Conservation (phyloP, 2,113 vertebrate genomes). For the Rhinoderma darwinii region DNA sequence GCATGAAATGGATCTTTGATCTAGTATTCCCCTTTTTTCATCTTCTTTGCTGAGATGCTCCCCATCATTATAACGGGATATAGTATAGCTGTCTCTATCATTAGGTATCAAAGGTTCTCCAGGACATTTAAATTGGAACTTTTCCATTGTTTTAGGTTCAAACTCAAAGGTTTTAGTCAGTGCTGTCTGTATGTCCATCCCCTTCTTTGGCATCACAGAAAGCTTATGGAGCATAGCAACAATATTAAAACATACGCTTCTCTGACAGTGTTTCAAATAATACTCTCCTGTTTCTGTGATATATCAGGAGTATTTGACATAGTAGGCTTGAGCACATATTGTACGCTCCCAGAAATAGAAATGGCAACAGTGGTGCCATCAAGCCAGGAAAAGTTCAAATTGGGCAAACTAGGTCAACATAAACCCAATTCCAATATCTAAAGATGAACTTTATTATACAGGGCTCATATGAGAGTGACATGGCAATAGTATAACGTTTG, state of each 20-base stretch:
- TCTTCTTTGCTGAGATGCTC: not conserved
- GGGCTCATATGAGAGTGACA: not conserved
- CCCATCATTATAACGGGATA: not conserved
- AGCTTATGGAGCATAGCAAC: constrained; percentile 11
- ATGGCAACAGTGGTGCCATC: not conserved
- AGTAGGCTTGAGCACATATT: not conserved
- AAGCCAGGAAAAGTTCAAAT: not conserved
- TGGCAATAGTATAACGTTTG: not conserved
- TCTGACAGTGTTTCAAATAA: not conserved
- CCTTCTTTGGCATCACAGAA: constrained; percentile 13
- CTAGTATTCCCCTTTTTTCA: not conserved
- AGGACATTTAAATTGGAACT: not conserved
- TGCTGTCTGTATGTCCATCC: not conserved
- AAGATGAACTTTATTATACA: not conserved
- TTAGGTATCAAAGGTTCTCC: not conserved
- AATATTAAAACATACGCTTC: not conserved
- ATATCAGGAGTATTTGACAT: not conserved
- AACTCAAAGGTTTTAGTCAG: too few species aligned
- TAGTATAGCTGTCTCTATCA: not conserved
- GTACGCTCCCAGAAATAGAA: not conserved
- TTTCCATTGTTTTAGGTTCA: not conserved
- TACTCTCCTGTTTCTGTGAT: not conserved
- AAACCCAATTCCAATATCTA: not conserved
- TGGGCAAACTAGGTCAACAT: not conserved
- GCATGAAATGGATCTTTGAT: not conserved